A percentile compares a stretch with the other conserved stretches of the same genome.
phyloP scores from a whole-genome alignment of 2,797 vertebrate species.

The Glyptemys insculpta region DNA sequence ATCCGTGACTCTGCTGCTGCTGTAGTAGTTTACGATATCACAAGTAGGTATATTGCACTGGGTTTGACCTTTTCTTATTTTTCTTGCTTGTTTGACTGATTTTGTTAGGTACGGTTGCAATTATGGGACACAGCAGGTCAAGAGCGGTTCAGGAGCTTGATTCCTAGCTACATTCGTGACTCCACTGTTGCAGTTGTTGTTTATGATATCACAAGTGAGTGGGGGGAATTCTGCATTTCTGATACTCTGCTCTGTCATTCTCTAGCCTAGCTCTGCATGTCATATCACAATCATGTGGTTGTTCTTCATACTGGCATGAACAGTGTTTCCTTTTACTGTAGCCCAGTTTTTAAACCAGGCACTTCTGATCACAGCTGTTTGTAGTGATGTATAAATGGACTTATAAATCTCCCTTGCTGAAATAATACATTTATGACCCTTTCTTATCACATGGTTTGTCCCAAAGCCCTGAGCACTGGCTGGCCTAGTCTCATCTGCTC shows the following conservation, averaged over 20 bases:
- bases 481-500: constrained; percentile 49
- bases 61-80: constrained; percentile 83
- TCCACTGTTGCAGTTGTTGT: constrained; percentile 95
- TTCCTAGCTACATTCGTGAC: constrained; percentile 96
- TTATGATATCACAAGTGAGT: constrained; percentile 97
- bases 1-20: constrained; percentile 99
- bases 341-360: constrained; percentile 28
- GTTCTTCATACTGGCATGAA: constrained; percentile 78
- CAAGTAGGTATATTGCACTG: constrained; percentile 92
- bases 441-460: background rate
- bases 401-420: background rate
- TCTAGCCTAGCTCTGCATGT: constrained; percentile 83
- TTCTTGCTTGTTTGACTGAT: constrained; percentile 87
- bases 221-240: constrained; percentile 84
- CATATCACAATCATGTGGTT: constrained; percentile 77
- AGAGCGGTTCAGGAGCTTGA: constrained; percentile 95
- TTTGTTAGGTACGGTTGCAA: constrained; percentile 93
- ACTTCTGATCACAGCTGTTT: constrained; percentile 38
- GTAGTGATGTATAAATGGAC: background rate
- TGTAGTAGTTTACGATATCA: constrained; percentile 99
- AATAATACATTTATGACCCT: background rate
- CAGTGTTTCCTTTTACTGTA: constrained; percentile 27
- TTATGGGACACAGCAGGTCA: constrained; percentile 95
- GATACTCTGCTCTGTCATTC: constrained; percentile 71
- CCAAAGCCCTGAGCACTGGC: background rate